Conservation (phyloP, 2,797 vertebrate species). For the Threskiornis aethiopicus region DNA sequence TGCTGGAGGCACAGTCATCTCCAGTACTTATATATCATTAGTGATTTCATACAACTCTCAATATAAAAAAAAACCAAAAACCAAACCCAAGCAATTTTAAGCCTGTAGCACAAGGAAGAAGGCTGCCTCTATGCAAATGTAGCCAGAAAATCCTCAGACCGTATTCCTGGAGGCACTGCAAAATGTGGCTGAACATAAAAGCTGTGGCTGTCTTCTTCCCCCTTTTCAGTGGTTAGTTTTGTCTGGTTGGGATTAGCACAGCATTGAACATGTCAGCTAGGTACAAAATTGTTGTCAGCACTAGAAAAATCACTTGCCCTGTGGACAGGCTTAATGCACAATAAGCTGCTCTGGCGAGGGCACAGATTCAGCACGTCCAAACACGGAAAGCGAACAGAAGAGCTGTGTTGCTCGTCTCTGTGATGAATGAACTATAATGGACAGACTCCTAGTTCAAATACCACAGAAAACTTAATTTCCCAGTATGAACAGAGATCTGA, state of each 20-base stretch:
- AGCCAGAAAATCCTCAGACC: background rate
- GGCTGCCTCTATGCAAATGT: background rate
- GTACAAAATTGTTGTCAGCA: constrained; percentile 7
- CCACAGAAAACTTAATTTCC: background rate
- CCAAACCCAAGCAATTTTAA: background rate
- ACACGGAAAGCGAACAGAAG: background rate
- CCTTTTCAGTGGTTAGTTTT: background rate
- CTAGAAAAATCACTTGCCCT: constrained; percentile 5
- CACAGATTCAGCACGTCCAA: background rate
- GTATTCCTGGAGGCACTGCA: background rate
- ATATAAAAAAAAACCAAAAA: background rate
- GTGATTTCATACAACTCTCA: background rate
- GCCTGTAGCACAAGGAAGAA: background rate
- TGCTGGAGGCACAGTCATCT: background rate
- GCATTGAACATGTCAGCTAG: background rate
- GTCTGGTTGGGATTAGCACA: background rate
- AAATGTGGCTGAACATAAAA: background rate
- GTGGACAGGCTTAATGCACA: background rate
- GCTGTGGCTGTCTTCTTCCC: background rate
- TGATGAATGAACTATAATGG: background rate
- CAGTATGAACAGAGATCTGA: background rate
- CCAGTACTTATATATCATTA: background rate
- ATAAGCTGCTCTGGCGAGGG: background rate
- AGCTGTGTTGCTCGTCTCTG: background rate
- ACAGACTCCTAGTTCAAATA: background rate